Base-by-base conservation (phyloP, 2,888 invertebrate species). In the Falcaria lacertinaria region DNA sequence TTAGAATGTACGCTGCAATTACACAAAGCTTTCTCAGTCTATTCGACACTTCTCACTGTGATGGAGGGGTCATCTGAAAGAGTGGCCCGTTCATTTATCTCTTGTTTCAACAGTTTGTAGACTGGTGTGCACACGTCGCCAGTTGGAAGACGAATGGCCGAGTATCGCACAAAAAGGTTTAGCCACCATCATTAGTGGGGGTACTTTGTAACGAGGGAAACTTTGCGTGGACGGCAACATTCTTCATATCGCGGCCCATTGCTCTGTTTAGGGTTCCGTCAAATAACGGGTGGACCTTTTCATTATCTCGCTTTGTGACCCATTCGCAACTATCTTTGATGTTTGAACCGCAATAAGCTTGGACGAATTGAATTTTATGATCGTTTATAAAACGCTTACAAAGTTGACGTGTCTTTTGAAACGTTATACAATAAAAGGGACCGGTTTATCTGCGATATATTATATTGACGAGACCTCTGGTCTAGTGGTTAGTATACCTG, bases 101-200 rank as follows among this genome's bases (percentile, higher is more conserved):
- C 57, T 45, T 52, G 54, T 57, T 52, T 54, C 57, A 64, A 66
- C 62, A 56, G 62, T 64, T 60, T 57, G 64, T 59, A 58, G 61
- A 69, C 67, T 64, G 71, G 73, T 76, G 70, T 71, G 72, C 73
- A 69, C 75, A 78, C 74, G 80, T 80, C 80, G 69, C 55, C 64
- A 57, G 67, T 60, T 57, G 57, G 65, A 84, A 87, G 88, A 88
- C 81, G 88, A 86, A 88, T 83, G 83, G 69, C 69, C 71, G 60
- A 64, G 65, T 66, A 68, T 68, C 61, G 72, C 69, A 65, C 84
- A 87, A 87, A 88, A 88, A 88, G 80, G 80, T 80, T 70, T 61
- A 61, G 48, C 69, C 52, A 63, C 67, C 69, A 77, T 86, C 86
- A 86, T 86, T 88, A 88, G 83, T 66, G 69, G 52, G 69, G 74